Conservation (phyloP, 2,113 vertebrate species). For the Polypterus bichir region DNA sequence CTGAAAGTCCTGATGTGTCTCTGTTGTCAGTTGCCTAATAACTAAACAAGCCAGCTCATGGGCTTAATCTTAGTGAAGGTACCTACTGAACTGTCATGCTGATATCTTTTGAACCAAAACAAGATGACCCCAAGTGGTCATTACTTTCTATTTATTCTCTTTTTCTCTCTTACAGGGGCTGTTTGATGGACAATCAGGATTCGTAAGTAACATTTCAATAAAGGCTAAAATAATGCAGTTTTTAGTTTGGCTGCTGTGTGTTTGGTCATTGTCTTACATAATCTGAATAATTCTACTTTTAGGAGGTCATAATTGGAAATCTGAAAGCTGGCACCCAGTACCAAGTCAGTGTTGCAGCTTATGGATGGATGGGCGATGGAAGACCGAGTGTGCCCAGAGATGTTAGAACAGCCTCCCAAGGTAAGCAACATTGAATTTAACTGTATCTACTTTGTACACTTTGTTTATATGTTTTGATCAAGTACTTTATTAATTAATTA, state of each 20-base stretch:
- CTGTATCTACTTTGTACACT: background rate
- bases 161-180: constrained; percentile 46
- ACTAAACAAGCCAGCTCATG: too few relatives aligned
- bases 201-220: constrained; percentile 57
- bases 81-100: too few relatives aligned
- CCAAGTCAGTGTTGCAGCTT: constrained; percentile 69
- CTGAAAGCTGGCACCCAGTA: constrained; percentile 70
- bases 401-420: constrained; percentile 66
- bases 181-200: constrained; percentile 59
- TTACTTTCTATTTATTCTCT: constrained; percentile 5
- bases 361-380: constrained; percentile 68
- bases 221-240: background rate
- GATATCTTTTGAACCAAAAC: too few relatives aligned
- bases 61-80: too few relatives aligned
- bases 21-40: too few relatives aligned
- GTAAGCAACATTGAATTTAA: constrained; percentile 44
- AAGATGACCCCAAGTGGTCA: too few relatives aligned
- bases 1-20: too few relatives aligned
- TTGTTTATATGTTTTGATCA: background rate
- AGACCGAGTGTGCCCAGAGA: constrained; percentile 68
- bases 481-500: background rate
- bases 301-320: constrained; percentile 69
- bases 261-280: background rate
- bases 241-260: background rate
- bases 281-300: background rate